phyloP scores from a whole-genome alignment of 2,113 vertebrate species.

The Erythrolamprus reginae region DNA sequence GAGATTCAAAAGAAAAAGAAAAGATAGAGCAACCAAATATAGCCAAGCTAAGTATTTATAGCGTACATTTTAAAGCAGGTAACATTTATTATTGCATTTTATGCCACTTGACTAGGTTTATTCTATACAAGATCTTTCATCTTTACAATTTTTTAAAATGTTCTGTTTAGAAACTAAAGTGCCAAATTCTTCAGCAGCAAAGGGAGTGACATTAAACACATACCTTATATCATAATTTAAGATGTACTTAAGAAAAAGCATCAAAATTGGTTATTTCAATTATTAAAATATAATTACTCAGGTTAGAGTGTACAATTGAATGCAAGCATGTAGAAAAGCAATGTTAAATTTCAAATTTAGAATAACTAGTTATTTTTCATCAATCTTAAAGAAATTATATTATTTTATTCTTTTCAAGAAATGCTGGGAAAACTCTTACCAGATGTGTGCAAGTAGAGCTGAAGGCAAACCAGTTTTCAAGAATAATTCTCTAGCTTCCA shows the following conservation, averaged over 20 bases:
- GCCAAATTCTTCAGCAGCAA: neutral
- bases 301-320: neutral
- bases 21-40: neutral
- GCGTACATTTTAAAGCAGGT: neutral
- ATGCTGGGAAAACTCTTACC: slow-evolving; percentile 72
- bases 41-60: neutral
- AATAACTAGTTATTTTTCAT: slow-evolving; percentile 6
- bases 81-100: neutral
- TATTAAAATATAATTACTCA: neutral
- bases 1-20: neutral
- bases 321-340: neutral
- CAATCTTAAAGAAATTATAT: neutral
- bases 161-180: neutral
- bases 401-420: neutral
- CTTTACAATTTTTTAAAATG: neutral
- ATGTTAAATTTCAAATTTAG: neutral
- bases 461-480: slow-evolving; percentile 92
- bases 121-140: neutral
- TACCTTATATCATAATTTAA: neutral
- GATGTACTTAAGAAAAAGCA: neutral
- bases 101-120: neutral
- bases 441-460: slow-evolving; percentile 88
- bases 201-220: neutral
- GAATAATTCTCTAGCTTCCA: slow-evolving; percentile 93
- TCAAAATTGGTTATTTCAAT: neutral